Evolutionary conservation across 2,797 vertebrate species (phyloP).

Genomic region (Tragelaphus eurycerus): DNA sequence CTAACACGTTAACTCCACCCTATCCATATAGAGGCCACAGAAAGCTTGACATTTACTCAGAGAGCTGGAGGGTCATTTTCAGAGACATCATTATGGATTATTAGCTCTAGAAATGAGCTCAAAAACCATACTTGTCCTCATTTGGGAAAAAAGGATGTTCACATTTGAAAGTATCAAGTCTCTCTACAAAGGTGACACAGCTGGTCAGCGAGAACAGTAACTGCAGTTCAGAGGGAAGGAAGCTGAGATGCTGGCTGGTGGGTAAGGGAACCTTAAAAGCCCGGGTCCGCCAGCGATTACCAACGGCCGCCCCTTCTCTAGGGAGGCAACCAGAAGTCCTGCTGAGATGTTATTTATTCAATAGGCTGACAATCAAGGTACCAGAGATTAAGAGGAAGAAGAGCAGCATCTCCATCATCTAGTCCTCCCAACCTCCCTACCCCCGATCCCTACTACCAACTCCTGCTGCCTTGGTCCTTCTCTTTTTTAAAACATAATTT

Average conservation of each 20-base stretch:
- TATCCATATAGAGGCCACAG: not conserved
- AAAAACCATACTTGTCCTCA: not conserved
- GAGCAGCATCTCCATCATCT: too few species aligned
- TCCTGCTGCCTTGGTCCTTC: rapidly evolving
- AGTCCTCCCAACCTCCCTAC: not conserved
- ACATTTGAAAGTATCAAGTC: not conserved
- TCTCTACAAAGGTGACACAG: not conserved
- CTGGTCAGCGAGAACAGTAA: rapidly evolving
- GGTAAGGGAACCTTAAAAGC: not conserved
- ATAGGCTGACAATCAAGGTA: not conserved
- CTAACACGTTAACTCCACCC: not conserved
- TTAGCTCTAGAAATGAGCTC: not conserved
- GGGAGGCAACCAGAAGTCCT: not conserved
- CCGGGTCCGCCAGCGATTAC: rapidly evolving
- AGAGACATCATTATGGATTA: not conserved
- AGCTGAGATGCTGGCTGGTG: not conserved
- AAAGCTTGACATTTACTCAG: not conserved
- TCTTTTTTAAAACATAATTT: not conserved
- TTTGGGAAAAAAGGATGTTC: not conserved
- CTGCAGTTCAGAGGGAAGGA: not conserved
- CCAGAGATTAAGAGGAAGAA: not conserved
- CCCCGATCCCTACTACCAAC: rapidly evolving
- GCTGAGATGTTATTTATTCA: not conserved
- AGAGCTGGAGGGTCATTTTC: not conserved
- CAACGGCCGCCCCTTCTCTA: not conserved